Conservation (phyloP, 2,888 invertebrate species). For the Octonoba sinensis region DNA sequence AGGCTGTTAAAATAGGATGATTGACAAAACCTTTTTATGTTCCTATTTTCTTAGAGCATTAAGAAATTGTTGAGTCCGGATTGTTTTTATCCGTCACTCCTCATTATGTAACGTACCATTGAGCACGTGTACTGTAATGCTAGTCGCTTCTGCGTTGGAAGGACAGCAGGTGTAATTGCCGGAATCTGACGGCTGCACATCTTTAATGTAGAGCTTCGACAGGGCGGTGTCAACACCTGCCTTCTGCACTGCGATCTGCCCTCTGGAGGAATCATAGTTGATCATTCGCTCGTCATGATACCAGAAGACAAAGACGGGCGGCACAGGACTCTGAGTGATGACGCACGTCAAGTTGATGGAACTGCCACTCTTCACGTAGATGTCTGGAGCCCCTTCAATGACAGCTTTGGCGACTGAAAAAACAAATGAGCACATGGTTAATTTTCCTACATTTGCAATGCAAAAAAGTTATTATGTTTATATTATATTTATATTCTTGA, state of each 20-base stretch:
- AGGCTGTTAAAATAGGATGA: too few relatives aligned
- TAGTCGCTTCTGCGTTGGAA: slow-evolving; percentile 84
- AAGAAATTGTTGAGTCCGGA: too few relatives aligned
- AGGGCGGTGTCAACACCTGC: slow-evolving; percentile 86
- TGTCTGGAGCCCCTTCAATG: slow-evolving; percentile 87
- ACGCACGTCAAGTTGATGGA: slow-evolving; percentile 87
- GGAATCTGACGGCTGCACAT: slow-evolving; percentile 81
- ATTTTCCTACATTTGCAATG: background rate
- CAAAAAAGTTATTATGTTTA: background rate
- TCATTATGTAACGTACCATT: slow-evolving; percentile 85
- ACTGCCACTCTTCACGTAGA: slow-evolving; percentile 90
- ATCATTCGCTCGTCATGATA: slow-evolving; percentile 94
- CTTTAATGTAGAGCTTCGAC: slow-evolving; percentile 85
- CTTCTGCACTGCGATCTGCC: slow-evolving; percentile 87
- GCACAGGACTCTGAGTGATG: slow-evolving; percentile 91
- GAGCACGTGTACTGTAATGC: slow-evolving; percentile 86
- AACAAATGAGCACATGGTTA: background rate
- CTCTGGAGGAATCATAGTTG: slow-evolving; percentile 82
- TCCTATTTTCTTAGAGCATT: too few relatives aligned
- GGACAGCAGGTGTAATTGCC: slow-evolving; percentile 93
- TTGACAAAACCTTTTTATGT: too few relatives aligned
- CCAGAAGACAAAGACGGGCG: slow-evolving; percentile 95
- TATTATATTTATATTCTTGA: too few relatives aligned
- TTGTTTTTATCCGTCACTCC: too few relatives aligned
- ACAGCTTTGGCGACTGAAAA: slow-evolving; percentile 87